These are phyloP conservation scores for Stegodyphus mimosarum DNA, from an alignment of 1,140 invertebrate genomes.

Conservation along the genomic window DNA sequence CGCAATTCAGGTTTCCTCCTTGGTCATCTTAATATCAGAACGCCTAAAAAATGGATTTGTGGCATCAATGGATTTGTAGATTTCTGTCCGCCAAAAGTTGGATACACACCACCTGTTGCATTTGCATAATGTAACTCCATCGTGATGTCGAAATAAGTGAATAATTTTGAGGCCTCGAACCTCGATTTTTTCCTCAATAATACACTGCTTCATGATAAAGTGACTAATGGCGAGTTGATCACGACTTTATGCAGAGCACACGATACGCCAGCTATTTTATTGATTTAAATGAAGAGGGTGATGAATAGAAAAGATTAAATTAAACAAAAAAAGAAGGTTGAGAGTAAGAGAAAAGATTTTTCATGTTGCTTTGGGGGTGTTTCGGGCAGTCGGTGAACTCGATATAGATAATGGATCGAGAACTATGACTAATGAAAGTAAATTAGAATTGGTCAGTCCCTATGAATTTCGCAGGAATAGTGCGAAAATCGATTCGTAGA, in stretches of 20 bases:
- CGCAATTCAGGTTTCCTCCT: no score
- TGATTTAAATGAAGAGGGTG: constrained; percentile 19
- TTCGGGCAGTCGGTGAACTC: background rate
- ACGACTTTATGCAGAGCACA: constrained; percentile 3
- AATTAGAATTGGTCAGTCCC: no score
- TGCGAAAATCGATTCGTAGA: no score
- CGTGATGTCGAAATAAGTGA: background rate
- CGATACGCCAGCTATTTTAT: background rate
- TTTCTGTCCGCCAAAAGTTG: no score
- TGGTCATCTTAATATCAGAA: no score
- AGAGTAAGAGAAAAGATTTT: background rate
- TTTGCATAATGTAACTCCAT: constrained; percentile 1
- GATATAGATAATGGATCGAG: no score
- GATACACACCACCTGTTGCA: background rate
- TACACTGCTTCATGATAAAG: background rate
- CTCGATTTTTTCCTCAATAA: background rate
- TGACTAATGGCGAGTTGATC: constrained; percentile 8
- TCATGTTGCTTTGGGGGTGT: background rate
- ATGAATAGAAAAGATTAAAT: constrained; percentile 14
- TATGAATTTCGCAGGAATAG: no score
- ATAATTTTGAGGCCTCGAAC: background rate
- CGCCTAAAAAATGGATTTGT: no score
- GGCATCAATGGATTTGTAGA: no score
- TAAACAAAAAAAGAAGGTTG: background rate
- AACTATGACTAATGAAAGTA: constrained; percentile 9